Percentiles rank a stretch among this genome's conserved stretches.
These are phyloP conservation scores for Anorthoa munda DNA, from an alignment of 2,888 invertebrate species.

Conservation along the genomic window DNA sequence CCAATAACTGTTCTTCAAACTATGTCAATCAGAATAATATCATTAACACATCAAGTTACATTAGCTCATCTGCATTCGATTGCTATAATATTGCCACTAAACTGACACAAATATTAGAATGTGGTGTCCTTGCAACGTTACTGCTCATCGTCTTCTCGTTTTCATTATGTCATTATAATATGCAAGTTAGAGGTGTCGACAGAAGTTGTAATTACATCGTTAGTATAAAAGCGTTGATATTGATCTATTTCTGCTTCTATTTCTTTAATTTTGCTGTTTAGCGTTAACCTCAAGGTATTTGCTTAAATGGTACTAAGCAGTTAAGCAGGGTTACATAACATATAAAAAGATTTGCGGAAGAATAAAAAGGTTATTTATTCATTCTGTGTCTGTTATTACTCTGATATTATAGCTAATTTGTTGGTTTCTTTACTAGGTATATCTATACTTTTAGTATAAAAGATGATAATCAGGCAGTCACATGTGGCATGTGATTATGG, in stretches of 20 bases:
- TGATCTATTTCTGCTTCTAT: not conserved
- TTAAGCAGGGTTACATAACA: not conserved
- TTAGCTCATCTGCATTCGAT: conserved; percentile 36
- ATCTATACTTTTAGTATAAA: not conserved
- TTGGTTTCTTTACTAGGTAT: not conserved
- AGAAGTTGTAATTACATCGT: conserved; percentile 19
- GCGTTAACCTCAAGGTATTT: not conserved
- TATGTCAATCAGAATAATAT: conserved; percentile 29
- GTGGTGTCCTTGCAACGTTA: conserved; percentile 43
- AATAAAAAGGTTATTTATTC: no score
- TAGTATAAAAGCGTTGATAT: not conserved
- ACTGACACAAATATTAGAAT: conserved; percentile 49
- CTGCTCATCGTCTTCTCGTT: conserved; percentile 19
- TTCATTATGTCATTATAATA: conserved; percentile 40
- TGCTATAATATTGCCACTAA: conserved; percentile 30
- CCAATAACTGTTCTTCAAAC: not conserved
- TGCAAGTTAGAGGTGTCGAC: conserved; percentile 25
- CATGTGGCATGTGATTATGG: no score
- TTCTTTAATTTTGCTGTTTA: not conserved
- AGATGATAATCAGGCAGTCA: not conserved
- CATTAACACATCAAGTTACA: conserved; percentile 24
- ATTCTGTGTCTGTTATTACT: no score
- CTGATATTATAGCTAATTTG: no score
- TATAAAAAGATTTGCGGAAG: no score
- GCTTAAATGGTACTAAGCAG: not conserved